Base-by-base conservation (phyloP, 2,113 vertebrate species). In the Saguinus imperator region DNA sequence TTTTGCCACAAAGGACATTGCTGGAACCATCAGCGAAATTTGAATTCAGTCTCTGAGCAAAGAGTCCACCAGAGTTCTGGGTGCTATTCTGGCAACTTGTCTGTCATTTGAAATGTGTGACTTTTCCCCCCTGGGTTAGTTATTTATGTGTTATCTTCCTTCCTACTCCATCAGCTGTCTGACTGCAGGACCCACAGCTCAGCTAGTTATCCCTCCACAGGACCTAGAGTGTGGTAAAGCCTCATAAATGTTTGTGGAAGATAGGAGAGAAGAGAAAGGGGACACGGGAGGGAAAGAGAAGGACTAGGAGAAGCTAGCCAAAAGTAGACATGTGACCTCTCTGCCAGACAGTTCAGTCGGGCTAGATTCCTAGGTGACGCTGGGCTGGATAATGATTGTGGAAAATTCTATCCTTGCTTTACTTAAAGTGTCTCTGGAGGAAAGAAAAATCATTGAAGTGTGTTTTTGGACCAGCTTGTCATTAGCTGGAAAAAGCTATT, bases 401-500 rank as follows among this genome's bases (percentile, higher is more conserved):
- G 80, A 97, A 95, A 96, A 97, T 94, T 85, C 97, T 94, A 35
- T 73, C 87, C 92, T 61, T 94, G 96, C 91, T 93, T 97, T 92
- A 85, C 93, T 87, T 96, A 95, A 97, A 96, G 94, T 37, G 97
- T 96, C 98, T 97, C 97, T 95, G 52, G 96, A 91, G 97, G 72
- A 94, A 97, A 97, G 94, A 97, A 93, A 73, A 96, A 32, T n/a
- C 79, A 50, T 0, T 96, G 77, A 95, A 14, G 9, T 97, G 1
- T 96, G 92, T 96, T 98, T 97, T 96, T 94, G 95, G 96, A 77
- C 43, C 89, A 97, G 32, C 2, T 98, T 97, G 83, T 96, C 93
- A 98, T 57, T 97, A 86, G 73, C 37, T 92, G 88, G 72, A 93
- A 93, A 98, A 98, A 82, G 95, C 97, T 97, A 96, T 97, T 98